Percentiles rank a stretch among this genome's conserved stretches.
Evolutionary conservation across 2,888 invertebrate genomes (phyloP).

Genomic region (Leucophenga montana): DNA sequence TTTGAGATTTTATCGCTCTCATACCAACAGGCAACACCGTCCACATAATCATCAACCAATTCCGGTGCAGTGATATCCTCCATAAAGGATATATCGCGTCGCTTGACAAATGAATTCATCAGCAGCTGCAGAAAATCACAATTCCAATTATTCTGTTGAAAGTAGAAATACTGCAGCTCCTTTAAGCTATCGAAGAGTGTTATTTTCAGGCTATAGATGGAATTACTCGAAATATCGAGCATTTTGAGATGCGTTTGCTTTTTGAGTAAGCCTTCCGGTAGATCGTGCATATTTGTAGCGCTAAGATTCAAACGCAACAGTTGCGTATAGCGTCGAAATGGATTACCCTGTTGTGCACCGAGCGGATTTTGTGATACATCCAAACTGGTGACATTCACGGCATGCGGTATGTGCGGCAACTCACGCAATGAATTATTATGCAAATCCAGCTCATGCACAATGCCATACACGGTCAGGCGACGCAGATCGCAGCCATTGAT

Average conservation of each 20-base stretch:
- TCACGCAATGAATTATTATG: slow-evolving; percentile 69
- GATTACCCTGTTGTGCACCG: slow-evolving; percentile 65
- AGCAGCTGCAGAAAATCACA: slow-evolving; percentile 69
- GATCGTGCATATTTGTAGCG: slow-evolving; percentile 61
- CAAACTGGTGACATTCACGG: slow-evolving; percentile 64
- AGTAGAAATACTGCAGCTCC: slow-evolving; percentile 69
- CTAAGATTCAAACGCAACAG: slow-evolving; percentile 67
- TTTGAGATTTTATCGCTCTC: slow-evolving; percentile 64
- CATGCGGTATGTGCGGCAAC: slow-evolving; percentile 66
- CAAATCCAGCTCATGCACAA: slow-evolving; percentile 63
- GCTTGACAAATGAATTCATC: slow-evolving; percentile 70
- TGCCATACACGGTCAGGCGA: slow-evolving; percentile 63
- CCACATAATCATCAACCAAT: slow-evolving; percentile 70
- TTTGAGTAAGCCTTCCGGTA: slow-evolving; percentile 68
- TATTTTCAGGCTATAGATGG: slow-evolving; percentile 67
- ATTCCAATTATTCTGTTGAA: slow-evolving; percentile 71
- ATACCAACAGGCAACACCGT: slow-evolving; percentile 71
- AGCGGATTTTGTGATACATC: slow-evolving; percentile 68
- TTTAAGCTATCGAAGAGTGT: slow-evolving; percentile 68
- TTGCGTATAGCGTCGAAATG: slow-evolving; percentile 62
- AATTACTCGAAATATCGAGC: slow-evolving; percentile 67
- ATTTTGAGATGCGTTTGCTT: slow-evolving; percentile 64
- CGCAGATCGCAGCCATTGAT: slow-evolving; percentile 67
- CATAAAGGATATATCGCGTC: slow-evolving; percentile 67
- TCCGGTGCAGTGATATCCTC: slow-evolving; percentile 69